Conservation (phyloP, 2,888 invertebrate genomes). For the Netelia fuscicornis region DNA sequence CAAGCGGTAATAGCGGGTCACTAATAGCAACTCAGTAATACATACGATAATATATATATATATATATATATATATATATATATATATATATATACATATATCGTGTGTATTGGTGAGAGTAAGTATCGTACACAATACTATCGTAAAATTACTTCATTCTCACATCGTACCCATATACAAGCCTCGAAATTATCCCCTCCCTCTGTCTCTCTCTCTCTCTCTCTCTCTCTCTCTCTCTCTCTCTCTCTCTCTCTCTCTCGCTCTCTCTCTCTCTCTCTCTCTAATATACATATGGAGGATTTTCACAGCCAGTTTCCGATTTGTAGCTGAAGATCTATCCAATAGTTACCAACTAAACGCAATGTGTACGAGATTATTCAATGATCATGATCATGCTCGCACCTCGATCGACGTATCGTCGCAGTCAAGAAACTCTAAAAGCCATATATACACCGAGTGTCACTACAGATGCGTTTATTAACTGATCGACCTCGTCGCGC, state of each 20-base stretch:
- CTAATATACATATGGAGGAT: not conserved
- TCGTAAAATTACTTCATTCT: conserved; percentile 51
- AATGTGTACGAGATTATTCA: conserved; percentile 26
- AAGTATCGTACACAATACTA: conserved; percentile 4
- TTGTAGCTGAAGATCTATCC: conserved; percentile 9
- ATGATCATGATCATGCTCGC: conserved; percentile 9
- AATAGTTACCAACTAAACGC: conserved; percentile 32
- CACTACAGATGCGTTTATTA: conserved; percentile 18
- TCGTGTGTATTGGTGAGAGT: conserved; percentile 11
- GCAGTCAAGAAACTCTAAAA: not conserved
- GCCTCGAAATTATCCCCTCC: not conserved
- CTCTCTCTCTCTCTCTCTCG: conserved; percentile 1
- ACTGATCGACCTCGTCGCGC: not conserved
- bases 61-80: not conserved
- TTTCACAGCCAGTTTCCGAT: conserved; percentile 12
- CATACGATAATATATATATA: not conserved
- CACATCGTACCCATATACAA: conserved; percentile 1
- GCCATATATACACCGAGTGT: conserved; percentile 13
- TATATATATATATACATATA: not conserved
- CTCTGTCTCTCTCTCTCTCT: not conserved
- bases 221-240: not conserved
- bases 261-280: conserved; percentile 12
- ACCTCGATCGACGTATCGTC: not conserved
- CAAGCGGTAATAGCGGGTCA: conserved; percentile 37
- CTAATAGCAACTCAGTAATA: conserved; percentile 15